phyloP scores from a whole-genome alignment of 1,140 invertebrate genomes.

The Sminthurides bifidus region DNA sequence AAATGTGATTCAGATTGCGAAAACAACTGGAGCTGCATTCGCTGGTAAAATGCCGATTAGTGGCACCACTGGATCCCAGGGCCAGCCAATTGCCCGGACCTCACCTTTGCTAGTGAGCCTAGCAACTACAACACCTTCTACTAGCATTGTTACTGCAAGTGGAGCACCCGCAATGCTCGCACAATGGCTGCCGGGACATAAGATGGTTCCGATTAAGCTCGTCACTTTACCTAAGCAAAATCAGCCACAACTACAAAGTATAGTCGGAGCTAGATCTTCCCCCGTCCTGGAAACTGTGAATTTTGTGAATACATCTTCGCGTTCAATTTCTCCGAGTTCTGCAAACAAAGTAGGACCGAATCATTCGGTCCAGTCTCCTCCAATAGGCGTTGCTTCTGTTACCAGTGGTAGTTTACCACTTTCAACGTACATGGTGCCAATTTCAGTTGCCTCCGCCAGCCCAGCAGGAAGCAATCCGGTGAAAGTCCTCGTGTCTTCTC shows the following conservation, averaged over 20 bases:
- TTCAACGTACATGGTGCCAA: conserved; percentile 24
- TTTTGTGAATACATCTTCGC: conserved; percentile 11
- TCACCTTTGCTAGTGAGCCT: neutral
- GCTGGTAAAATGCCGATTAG: neutral
- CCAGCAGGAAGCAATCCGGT: conserved; percentile 23
- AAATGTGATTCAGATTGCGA: conserved; percentile 21
- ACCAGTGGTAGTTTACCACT: conserved; percentile 20
- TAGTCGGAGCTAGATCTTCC: conserved; percentile 7
- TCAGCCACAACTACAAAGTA: conserved; percentile 11
- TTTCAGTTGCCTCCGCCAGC: conserved; percentile 13
- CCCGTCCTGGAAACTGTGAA: conserved; percentile 21
- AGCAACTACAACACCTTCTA: neutral
- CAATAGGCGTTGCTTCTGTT: conserved; percentile 15
- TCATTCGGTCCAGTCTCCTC: conserved; percentile 13
- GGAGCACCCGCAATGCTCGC: neutral
- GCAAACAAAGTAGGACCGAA: too few species aligned
- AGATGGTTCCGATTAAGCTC: conserved; percentile 37
- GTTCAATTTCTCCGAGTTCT: neutral
- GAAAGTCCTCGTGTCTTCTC: conserved; percentile 33
- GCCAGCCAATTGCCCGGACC: neutral
- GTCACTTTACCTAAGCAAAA: conserved; percentile 34
- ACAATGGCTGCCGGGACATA: conserved; percentile 30
- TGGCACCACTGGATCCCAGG: neutral
- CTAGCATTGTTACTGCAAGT: neutral
- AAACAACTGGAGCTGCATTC: neutral